Evolutionary conservation across 2,113 vertebrate genomes (phyloP).

Genomic region (Eulemur macaco): DNA sequence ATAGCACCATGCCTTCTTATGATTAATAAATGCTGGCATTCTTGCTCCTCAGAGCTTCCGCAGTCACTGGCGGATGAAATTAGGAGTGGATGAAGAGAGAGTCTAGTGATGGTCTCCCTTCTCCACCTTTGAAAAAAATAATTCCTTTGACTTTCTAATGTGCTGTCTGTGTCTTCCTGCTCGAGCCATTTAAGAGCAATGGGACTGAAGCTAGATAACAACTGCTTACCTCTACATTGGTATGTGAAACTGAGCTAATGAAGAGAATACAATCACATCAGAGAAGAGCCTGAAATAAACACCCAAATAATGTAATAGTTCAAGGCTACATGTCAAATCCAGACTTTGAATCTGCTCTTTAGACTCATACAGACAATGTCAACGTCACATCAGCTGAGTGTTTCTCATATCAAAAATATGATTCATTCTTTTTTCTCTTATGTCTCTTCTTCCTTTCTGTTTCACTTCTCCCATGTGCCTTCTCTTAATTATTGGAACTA

Average conservation of each 20-base stretch:
- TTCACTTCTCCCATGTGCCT: neutral
- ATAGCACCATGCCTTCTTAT: neutral
- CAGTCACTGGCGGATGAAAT: neutral
- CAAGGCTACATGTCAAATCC: neutral
- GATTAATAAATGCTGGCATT: neutral
- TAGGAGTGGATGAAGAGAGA: neutral
- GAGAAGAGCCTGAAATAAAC: neutral
- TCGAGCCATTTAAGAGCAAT: neutral
- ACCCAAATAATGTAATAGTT: neutral
- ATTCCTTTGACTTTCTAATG: neutral
- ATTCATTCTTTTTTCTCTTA: neutral
- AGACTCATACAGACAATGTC: fast-evolving
- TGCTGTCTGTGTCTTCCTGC: neutral
- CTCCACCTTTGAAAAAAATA: neutral
- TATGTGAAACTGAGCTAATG: neutral
- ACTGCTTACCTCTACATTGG: neutral
- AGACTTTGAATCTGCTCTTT: neutral
- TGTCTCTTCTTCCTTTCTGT: neutral
- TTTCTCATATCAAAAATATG: neutral
- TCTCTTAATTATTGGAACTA: neutral
- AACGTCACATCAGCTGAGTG: neutral
- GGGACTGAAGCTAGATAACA: neutral
- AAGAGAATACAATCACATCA: neutral
- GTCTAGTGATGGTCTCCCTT: neutral
- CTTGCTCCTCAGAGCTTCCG: neutral